Base-by-base conservation (phyloP, 2,888 invertebrate species). In the Syritta pipiens region DNA sequence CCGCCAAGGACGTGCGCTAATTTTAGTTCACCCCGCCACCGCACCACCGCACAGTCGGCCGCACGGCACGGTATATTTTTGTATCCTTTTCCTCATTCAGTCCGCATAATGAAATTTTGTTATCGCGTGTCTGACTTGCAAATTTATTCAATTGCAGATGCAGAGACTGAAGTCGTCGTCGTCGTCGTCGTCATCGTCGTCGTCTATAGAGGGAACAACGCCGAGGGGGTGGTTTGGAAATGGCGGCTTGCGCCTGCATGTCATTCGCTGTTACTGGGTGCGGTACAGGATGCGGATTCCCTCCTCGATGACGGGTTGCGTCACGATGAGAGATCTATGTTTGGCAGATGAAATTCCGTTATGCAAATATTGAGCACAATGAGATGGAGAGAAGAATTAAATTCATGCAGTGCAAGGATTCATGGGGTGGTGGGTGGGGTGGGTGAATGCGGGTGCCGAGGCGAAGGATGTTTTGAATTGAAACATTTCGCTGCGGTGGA, bases 401-500 rank as follows among this genome's bases (percentile, higher is more conserved):
- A 63, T 71, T 63, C 51, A 69, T 51, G 60, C 35, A 26, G 28
- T 32, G 44, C 48, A 57, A 53, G 59, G 71, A 77, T 79, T 74
- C 62, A 74, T 74, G 74, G 22, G 37, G 57, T 22, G 14, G 17
- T 9, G 7, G 28, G 19, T 22, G 19, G n/a, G 14, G 10, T 22
- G 14, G 32, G 14, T 14, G 72, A 4, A 20, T 3, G 22, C 17
- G 19, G 24, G 49, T 19, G 49, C 37, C 20, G n/a, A 49, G 24
- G 57, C 30, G 10, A 51, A 7, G 53, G 30, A 72, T 77, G 40
- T 72, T 77, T 67, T 74, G 67, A 74, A 79, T 74, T 74, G 74
- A 79, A 79, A 79, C 74, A 74, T 79, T 79, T 59, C 55, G 51
- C 67, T 67, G 72, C 62, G 74, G 72, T 79, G 49, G 51, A 74